Base-by-base conservation (phyloP, 2,888 invertebrate genomes). In the Tyria jacobaeae region DNA sequence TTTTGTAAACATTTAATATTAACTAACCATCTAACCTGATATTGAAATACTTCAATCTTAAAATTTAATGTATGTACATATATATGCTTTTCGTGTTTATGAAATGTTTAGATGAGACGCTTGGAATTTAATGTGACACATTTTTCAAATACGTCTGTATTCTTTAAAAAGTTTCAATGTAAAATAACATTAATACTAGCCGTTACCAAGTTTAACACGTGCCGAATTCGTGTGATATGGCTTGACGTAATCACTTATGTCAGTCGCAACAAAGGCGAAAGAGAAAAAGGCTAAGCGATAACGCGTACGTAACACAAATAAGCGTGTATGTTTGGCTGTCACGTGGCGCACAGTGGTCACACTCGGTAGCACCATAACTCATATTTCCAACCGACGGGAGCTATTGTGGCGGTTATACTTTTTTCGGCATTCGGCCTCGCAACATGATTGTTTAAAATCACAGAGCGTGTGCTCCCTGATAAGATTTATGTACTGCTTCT, bases 391-490 rank as follows among this genome's bases (percentile, higher is more conserved):
- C 70, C 81, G 84, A 81, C 84, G 79, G 80, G 78, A 79, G 75
- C 86, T 80, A 84, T 88, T 87, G 87, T 87, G 73, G 75, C 70
- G 74, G 71, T 66, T 84, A 83, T 86, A 83, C 85, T 81, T 84
- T 85, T 86, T 85, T 80, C 78, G 76, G 73, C 72, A 76, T 78
- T 75, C 70, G 74, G 66, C 80, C 76, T 78, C 77, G 76, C 74
- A 79, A 80, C 86, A 84, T 86, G 89, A 90, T 89, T 90, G 90
- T 89, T 89, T 88, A 88, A 90, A 90, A 88, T 87, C 89, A 86
- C 84, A 77, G 80, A 80, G 84, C 89, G 89, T 86, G 85, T 84
- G 83, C 83, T 72, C 78, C 76, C 81, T 89, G 89, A 91, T 90
- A 88, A 88, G 87, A 89, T 90, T 90, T 89, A 90, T 89, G 82